These are phyloP conservation scores for Zaprionus vittiger DNA, from an alignment of 1,140 invertebrate species.

Conservation along the genomic window DNA sequence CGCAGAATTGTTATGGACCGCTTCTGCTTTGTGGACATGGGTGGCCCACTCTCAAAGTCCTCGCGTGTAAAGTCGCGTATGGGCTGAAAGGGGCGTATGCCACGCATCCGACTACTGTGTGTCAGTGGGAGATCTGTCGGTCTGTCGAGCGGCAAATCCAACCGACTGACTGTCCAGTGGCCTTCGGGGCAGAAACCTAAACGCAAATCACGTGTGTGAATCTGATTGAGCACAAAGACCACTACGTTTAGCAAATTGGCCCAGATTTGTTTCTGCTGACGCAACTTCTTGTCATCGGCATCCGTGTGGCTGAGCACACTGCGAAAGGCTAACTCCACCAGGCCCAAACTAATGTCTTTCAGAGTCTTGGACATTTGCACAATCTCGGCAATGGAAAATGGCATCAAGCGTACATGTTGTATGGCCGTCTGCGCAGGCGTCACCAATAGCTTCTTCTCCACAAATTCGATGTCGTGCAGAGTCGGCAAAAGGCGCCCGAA, in stretches of 20 bases:
- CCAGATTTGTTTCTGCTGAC: constrained; percentile 86
- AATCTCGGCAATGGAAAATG: constrained; percentile 84
- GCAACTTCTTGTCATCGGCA: constrained; percentile 69
- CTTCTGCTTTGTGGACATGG: constrained; percentile 94
- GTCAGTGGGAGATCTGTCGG: constrained; percentile 87
- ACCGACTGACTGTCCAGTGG: constrained; percentile 91
- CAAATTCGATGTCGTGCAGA: constrained; percentile 95
- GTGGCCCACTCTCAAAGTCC: constrained; percentile 90
- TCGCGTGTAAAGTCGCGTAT: constrained; percentile 87
- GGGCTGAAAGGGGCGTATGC: constrained; percentile 88
- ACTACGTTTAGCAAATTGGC: constrained; percentile 85
- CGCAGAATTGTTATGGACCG: constrained; percentile 94
- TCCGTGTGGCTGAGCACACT: constrained; percentile 84
- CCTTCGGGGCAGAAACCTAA: constrained; percentile 90
- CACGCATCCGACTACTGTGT: constrained; percentile 85
- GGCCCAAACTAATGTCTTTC: constrained; percentile 93
- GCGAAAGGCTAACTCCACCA: constrained; percentile 94
- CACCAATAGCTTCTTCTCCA: constrained; percentile 84
- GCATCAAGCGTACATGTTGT: constrained; percentile 75
- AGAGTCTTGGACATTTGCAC: constrained; percentile 88
- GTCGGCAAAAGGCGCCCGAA: constrained; percentile 93
- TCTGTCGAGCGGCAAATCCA: constrained; percentile 88
- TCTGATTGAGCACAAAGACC: constrained; percentile 90
- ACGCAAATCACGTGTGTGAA: constrained; percentile 92
- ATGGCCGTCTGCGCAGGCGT: constrained; percentile 34